A percentile compares a stretch with the other conserved stretches of the same genome.
These are phyloP conservation scores for Galeopsomyia nigrocyanea DNA, from an alignment of 2,888 invertebrate species.

Conservation along the genomic window DNA sequence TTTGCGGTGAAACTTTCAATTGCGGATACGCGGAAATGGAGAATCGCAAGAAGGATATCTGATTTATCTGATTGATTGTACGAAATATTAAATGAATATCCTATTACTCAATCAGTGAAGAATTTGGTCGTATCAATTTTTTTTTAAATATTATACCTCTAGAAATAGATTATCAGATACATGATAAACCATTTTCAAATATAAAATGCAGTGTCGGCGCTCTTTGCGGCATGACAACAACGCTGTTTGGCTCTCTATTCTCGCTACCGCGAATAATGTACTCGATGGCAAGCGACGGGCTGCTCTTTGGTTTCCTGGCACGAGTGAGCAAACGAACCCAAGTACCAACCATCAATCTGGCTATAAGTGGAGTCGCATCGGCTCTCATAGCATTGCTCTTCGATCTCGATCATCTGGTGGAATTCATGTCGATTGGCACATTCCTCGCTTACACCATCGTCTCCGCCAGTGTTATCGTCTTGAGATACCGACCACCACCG, in stretches of 20 bases:
- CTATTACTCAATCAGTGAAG: no score
- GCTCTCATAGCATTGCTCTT: constrained; percentile 86
- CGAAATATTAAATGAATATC: no score
- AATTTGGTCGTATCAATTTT: no score
- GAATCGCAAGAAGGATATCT: no score
- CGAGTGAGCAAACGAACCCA: constrained; percentile 85
- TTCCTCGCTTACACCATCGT: constrained; percentile 92
- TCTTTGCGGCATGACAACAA: constrained; percentile 93
- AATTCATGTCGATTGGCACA: constrained; percentile 95
- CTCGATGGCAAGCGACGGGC: constrained; percentile 91
- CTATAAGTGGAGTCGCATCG: constrained; percentile 82
- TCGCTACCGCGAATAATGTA: constrained; percentile 89
- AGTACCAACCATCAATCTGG: constrained; percentile 82
- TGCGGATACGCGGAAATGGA: no score
- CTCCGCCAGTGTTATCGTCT: constrained; percentile 88
- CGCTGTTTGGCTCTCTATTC: constrained; percentile 87
- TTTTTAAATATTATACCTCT: no score
- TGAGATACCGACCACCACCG: constrained; percentile 79
- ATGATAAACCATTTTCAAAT: no score
- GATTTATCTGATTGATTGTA: no score
- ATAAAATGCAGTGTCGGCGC: constrained; percentile 82
- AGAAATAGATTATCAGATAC: no score
- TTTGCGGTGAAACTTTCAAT: no score
- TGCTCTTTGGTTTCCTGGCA: constrained; percentile 85
- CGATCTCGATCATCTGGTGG: constrained; percentile 90